Conservation (phyloP, 2,113 vertebrate species). For the Phaethornis superciliosus region DNA sequence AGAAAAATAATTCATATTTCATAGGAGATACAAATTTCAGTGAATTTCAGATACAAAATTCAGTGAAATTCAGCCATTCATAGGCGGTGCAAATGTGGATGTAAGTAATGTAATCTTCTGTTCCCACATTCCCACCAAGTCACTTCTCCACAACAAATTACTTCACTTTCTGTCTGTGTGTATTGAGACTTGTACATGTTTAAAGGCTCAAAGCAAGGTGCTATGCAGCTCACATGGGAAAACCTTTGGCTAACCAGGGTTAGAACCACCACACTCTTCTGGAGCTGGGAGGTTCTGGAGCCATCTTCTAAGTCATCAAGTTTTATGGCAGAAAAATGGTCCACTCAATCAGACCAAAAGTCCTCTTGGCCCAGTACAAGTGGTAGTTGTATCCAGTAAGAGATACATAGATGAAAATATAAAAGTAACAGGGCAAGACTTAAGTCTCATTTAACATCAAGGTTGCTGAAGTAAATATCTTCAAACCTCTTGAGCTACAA, state of each 20-base stretch:
- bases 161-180: not conserved
- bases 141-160: not conserved
- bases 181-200: not conserved
- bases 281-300: not conserved
- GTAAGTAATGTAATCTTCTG: not conserved
- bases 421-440: not conserved
- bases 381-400: not conserved
- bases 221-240: not conserved
- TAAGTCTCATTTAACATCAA: not conserved
- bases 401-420: not conserved
- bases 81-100: not conserved
- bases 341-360: not conserved
- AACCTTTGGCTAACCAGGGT: not conserved
- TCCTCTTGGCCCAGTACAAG: not conserved
- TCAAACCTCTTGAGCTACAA: not conserved
- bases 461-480: not conserved
- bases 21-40: not conserved
- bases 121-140: not conserved
- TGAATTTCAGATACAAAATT: not conserved
- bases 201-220: not conserved
- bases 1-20: not conserved
- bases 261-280: not conserved
- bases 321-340: not conserved
- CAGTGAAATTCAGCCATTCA: not conserved
- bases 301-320: not conserved